These are phyloP conservation scores for Kryphioiulus occultus DNA, from an alignment of 2,888 invertebrate species.

Conservation along the genomic window DNA sequence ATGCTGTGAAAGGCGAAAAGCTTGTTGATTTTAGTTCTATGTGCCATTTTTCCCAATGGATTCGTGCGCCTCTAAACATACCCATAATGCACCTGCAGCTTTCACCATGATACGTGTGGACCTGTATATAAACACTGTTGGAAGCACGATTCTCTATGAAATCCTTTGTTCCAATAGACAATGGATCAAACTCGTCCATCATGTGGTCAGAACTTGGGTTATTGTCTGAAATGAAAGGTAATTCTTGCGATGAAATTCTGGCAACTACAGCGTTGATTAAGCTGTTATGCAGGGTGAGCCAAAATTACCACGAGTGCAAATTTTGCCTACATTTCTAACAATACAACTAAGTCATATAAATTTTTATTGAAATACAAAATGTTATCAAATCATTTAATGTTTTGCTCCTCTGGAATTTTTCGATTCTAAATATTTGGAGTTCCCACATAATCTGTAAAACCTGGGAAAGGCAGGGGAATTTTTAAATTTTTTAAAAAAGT, in stretches of 20 bases:
- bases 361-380: no score
- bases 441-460: no score
- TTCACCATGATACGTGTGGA: not conserved
- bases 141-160: not conserved
- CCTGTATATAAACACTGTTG: not conserved
- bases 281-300: not conserved
- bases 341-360: no score
- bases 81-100: not conserved
- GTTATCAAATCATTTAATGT: not conserved
- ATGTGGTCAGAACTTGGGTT: constrained; percentile 26
- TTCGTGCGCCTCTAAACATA: not conserved
- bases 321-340: no score
- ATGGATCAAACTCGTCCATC: constrained; percentile 18
- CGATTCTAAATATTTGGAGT: not conserved
- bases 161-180: constrained; percentile 12
- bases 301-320: not conserved
- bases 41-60: not conserved
- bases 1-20: constrained; percentile 1
- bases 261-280: not conserved
- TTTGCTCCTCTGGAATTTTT: not conserved
- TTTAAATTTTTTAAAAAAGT: no score
- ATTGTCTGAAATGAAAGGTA: constrained; percentile 30
- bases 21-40: constrained; percentile 20
- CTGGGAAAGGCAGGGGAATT: no score
- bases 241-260: constrained; percentile 30